Evolutionary conservation across 1,140 invertebrate species (phyloP), one percentile per base, ranked within the genome.

Genomic region (Habropoda laboriosa): DNA sequence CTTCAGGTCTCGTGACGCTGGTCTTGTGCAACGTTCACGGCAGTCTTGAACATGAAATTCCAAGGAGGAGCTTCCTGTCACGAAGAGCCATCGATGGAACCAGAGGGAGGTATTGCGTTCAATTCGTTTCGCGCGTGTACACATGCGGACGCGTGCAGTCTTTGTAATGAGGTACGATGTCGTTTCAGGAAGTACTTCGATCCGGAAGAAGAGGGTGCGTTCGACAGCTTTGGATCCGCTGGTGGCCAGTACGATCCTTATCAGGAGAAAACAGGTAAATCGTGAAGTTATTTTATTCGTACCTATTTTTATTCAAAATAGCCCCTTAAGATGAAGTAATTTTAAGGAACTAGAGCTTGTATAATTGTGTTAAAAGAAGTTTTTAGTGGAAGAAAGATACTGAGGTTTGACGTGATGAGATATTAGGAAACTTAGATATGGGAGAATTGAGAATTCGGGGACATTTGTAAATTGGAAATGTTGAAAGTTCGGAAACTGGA

Each of bases 31-130:
- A 87, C 84, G 63, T 88, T 76, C 83, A 89, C 77, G 78, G 61
- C 45, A 91, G 88, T 89, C 85, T 86, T 60, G 86, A 89, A 86
- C 83, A 89, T 70, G 89, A 88, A 77, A 81, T 88, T 81, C 86
- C 86, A 60, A 87, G 84, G 82, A 89, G 87, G 71, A 92, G 89
- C 67, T 87, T 87, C 68, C 87, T 91, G 76, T 86, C 89, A 70
- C 90, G 92, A 81, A 89, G 92, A 85, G 91, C 91, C 55, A 92
- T 92, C 85, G 92, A 93, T 81, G 92, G 92, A 73, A 91, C 88
- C 60, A 91, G 92, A 84, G 92, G 92, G 83, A 92, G 90, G 92
- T 92, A 82, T 38, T 35, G 68, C 70, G 32, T 32, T 53, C 35
- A 38, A 32, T 58, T 21, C n/a, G 47, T 53, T 38, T 55, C 35